Evolutionary conservation across 2,888 invertebrate genomes (phyloP).

Genomic region (Platycnemis pennipes): DNA sequence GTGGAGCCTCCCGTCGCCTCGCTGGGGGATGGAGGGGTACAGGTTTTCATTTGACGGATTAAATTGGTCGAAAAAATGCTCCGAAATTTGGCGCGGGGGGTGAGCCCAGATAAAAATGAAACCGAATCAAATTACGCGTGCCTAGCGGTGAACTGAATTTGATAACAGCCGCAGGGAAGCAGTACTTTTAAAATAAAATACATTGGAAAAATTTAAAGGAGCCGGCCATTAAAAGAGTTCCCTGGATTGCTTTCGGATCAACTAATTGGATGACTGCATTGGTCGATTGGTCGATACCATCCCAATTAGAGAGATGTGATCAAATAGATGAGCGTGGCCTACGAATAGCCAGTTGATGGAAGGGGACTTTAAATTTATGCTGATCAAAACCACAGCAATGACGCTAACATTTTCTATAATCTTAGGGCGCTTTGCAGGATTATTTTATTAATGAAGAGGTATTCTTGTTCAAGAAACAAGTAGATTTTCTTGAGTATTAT

Average conservation of each 20-base stretch:
- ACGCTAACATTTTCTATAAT: too few relatives aligned
- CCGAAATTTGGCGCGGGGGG: background rate
- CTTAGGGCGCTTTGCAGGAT: too few relatives aligned
- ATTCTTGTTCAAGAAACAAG: too few relatives aligned
- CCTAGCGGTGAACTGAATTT: background rate
- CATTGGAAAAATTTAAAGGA: background rate
- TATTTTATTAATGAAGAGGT: too few relatives aligned
- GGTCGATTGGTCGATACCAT: background rate
- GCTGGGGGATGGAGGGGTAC: background rate
- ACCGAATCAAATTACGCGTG: conserved; percentile 23
- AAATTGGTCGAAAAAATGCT: conserved; percentile 31
- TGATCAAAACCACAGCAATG: too few relatives aligned
- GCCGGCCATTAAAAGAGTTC: background rate
- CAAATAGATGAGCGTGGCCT: too few relatives aligned
- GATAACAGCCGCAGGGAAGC: background rate
- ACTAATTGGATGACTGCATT: background rate
- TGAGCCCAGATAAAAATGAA: background rate
- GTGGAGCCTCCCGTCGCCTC: background rate
- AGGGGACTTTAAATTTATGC: too few relatives aligned
- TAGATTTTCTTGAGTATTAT: too few relatives aligned
- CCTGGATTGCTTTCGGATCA: background rate
- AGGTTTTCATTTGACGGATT: conserved; percentile 32
- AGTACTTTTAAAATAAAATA: background rate
- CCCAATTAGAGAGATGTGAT: background rate
- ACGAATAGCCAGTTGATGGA: too few relatives aligned